Evolutionary conservation across 2,797 vertebrate species (phyloP).

Genomic region (Taeniopygia guttata): DNA sequence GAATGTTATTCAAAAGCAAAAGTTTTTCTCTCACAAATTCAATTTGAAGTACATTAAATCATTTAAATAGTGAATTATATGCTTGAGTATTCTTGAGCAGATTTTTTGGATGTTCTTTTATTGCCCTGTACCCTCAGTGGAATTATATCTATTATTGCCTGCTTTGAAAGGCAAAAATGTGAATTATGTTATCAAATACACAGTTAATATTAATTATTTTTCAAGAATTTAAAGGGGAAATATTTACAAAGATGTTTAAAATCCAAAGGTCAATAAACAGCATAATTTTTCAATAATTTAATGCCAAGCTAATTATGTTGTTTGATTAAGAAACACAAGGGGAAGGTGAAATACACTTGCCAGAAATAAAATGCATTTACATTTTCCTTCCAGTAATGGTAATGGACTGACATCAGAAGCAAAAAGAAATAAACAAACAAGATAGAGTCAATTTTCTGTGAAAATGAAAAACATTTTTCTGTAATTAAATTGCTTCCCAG

Average conservation of each 20-base stretch:
- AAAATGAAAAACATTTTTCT: constrained; percentile 15
- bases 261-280: constrained; percentile 9
- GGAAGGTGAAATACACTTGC: neutral
- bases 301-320: neutral
- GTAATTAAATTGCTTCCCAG: constrained; percentile 43
- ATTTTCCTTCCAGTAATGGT: constrained; percentile 29
- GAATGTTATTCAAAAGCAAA: neutral
- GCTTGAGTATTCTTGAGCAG: neutral
- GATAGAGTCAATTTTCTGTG: neutral
- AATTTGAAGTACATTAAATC: neutral
- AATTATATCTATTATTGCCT: neutral
- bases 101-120: neutral
- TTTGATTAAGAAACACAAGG: neutral
- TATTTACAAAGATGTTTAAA: neutral
- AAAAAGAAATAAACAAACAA: constrained; percentile 34
- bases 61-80: neutral
- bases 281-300: constrained; percentile 21
- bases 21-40: neutral
- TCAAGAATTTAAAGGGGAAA: neutral
- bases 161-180: constrained; percentile 3
- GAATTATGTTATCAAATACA: neutral
- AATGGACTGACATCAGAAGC: neutral
- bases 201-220: neutral
- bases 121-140: neutral
- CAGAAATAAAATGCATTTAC: constrained; percentile 21